A percentile compares a stretch with the other conserved stretches of the same genome.
These are phyloP conservation scores for Papilio demoleus DNA, from an alignment of 2,888 invertebrate genomes.

Conservation along the genomic window DNA sequence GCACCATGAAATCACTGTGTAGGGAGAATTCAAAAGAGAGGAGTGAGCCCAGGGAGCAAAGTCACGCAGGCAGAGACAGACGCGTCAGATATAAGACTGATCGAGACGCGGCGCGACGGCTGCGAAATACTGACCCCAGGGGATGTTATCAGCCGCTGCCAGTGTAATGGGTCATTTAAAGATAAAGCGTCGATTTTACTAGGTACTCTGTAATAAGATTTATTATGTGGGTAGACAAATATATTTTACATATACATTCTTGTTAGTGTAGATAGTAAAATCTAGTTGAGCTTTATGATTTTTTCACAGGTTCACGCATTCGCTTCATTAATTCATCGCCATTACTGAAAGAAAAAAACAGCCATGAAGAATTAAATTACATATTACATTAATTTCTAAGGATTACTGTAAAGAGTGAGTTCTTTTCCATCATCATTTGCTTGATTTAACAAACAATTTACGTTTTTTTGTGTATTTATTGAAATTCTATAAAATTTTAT, in stretches of 20 bases:
- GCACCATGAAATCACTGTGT: slow-evolving; percentile 74
- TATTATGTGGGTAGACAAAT: slow-evolving; percentile 35
- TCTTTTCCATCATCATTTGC: too few species aligned
- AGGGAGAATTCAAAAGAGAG: slow-evolving; percentile 46
- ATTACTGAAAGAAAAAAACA: too few species aligned
- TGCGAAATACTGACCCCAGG: slow-evolving; percentile 60
- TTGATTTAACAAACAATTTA: too few species aligned
- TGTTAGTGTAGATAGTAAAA: not conserved
- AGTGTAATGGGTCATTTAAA: slow-evolving; percentile 49
- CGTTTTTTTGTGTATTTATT: too few species aligned
- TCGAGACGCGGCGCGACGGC: slow-evolving; percentile 60
- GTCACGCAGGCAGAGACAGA: slow-evolving; percentile 48
- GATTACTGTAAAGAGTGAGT: too few species aligned
- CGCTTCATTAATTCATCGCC: too few species aligned
- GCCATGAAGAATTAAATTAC: too few species aligned
- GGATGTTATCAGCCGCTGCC: slow-evolving; percentile 62
- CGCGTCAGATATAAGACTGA: slow-evolving; percentile 68
- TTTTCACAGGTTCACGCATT: too few species aligned
- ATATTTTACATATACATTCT: not conserved
- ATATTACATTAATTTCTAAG: too few species aligned
- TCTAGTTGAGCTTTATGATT: too few species aligned
- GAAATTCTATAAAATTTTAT: too few species aligned
- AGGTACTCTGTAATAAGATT: slow-evolving; percentile 36
- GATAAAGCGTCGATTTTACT: slow-evolving; percentile 51
- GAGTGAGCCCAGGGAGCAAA: slow-evolving; percentile 51